These are phyloP conservation scores for Anseranas semipalmata DNA, from an alignment of 2,113 vertebrate genomes.

Conservation along the genomic window DNA sequence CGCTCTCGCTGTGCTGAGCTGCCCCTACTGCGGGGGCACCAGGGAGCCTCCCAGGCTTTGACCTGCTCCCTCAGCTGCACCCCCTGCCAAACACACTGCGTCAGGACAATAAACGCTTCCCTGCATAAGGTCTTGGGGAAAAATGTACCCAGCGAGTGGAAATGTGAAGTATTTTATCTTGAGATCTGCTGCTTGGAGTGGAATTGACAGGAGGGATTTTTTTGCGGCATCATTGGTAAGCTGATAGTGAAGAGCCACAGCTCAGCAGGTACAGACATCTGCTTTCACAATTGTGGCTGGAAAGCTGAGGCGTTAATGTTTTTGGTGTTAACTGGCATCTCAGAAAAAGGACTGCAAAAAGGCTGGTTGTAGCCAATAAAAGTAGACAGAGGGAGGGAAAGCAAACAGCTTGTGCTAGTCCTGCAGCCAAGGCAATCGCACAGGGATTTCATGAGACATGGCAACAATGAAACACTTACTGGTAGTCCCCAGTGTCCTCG, in stretches of 20 bases:
- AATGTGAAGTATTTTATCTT: neutral
- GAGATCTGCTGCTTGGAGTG: neutral
- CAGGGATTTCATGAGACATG: neutral
- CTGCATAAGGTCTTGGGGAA: neutral
- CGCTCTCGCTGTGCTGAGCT: neutral
- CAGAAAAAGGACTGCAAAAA: neutral
- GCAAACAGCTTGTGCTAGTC: neutral
- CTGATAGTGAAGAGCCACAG: neutral
- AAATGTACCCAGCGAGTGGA: neutral
- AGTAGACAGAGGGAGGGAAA: neutral
- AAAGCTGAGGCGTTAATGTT: neutral
- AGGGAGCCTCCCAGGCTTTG: rapidly evolving
- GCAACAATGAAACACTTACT: neutral
- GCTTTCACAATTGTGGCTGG: neutral
- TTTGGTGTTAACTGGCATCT: neutral
- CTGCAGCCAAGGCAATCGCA: neutral
- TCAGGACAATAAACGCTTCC: neutral
- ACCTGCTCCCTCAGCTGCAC: neutral
- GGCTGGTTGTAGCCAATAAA: neutral
- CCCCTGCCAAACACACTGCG: neutral
- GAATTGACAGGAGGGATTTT: neutral
- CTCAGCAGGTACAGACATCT: neutral
- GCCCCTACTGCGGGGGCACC: neutral
- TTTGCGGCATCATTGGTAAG: neutral
- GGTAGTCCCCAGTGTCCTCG: neutral